Evolutionary conservation across 2,113 vertebrate species (phyloP).

Genomic region (Rattus norvegicus): DNA sequence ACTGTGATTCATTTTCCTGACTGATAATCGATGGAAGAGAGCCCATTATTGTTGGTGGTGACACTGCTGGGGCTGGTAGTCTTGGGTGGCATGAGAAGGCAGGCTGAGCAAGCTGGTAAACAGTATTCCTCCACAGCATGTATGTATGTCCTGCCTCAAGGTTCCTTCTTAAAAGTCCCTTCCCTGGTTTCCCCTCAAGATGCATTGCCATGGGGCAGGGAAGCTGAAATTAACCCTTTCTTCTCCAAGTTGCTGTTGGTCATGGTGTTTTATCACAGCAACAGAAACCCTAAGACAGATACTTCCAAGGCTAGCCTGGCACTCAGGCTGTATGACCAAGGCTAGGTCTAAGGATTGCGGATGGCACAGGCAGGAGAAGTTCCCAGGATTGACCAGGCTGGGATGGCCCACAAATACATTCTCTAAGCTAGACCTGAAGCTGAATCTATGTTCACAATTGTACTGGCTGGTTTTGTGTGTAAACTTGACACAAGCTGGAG

Average conservation of each 20-base stretch:
- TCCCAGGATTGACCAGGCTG: not conserved
- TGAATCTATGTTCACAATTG: not conserved
- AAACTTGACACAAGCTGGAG: too few relatives aligned
- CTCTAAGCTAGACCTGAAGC: not conserved
- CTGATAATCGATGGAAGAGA: not conserved
- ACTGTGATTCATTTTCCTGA: not conserved
- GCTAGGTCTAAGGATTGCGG: not conserved
- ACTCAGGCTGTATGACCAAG: too few relatives aligned
- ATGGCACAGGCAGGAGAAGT: not conserved
- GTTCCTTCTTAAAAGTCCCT: not conserved
- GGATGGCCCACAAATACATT: not conserved
- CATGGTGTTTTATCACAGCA: not conserved
- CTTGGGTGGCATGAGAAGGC: not conserved
- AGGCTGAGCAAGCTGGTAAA: not conserved
- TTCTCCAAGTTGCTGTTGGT: not conserved
- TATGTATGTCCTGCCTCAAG: not conserved
- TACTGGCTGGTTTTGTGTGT: too few relatives aligned
- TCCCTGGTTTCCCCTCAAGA: not conserved
- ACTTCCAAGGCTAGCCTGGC: not conserved
- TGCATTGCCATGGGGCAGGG: not conserved
- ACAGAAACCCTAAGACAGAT: not conserved
- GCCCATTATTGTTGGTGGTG: not conserved
- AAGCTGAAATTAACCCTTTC: not conserved
- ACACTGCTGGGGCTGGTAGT: not conserved
- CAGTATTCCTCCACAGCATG: not conserved